These are phyloP conservation scores for Drosophila aldrichi DNA, from an alignment of 2,888 invertebrate species.

Conservation along the genomic window DNA sequence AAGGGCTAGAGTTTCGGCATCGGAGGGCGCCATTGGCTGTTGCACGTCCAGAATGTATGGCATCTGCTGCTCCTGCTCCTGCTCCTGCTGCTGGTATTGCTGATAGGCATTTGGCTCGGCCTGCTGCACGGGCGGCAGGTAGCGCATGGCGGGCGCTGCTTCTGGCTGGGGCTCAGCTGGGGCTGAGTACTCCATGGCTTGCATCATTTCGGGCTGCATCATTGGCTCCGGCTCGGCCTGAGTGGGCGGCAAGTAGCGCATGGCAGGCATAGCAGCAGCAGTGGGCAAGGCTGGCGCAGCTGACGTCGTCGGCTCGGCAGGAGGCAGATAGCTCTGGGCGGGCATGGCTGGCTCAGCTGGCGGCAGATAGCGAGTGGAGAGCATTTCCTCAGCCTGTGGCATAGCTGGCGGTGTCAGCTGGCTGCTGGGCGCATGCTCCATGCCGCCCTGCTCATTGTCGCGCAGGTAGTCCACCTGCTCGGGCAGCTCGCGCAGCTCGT, in stretches of 20 bases:
- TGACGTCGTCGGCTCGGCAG: constrained; percentile 19
- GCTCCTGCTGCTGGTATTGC: constrained; percentile 61
- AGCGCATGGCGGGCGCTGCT: constrained; percentile 40
- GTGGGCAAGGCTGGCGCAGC: constrained; percentile 19
- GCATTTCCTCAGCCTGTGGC: constrained; percentile 43
- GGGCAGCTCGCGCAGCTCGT: constrained; percentile 76
- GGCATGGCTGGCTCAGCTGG: constrained; percentile 36
- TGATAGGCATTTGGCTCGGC: constrained; percentile 57
- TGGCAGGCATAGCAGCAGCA: constrained; percentile 39
- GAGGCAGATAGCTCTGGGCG: constrained; percentile 37
- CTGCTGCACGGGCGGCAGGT: constrained; percentile 57
- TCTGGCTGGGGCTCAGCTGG: constrained; percentile 23
- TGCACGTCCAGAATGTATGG: constrained; percentile 65
- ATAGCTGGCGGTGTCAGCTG: constrained; percentile 63
- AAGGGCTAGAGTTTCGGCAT: constrained; percentile 50
- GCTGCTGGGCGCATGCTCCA: constrained; percentile 66
- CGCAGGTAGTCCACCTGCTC: constrained; percentile 76
- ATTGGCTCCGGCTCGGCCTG: constrained; percentile 37
- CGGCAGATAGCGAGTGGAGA: constrained; percentile 57
- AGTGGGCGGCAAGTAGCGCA: constrained; percentile 64
- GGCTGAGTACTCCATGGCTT: constrained; percentile 40
- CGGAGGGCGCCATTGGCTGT: constrained; percentile 68
- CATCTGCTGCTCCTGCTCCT: constrained; percentile 60
- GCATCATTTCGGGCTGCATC: constrained; percentile 53
- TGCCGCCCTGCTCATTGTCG: constrained; percentile 45